Conservation (phyloP, 2,113 vertebrate genomes). For the Sinocyclocheilus rhinocerous region DNA sequence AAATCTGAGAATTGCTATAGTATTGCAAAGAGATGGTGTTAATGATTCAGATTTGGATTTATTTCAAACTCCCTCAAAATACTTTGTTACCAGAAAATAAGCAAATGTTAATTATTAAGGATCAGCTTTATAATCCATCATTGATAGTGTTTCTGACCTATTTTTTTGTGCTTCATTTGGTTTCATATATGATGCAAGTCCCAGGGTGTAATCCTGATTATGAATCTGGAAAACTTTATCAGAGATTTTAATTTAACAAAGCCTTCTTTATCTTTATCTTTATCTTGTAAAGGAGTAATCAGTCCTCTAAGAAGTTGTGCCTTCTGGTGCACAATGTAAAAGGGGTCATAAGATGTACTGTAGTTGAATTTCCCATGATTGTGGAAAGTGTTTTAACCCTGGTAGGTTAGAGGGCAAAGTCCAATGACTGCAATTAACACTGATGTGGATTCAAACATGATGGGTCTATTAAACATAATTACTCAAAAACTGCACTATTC, state of each 20-base stretch:
- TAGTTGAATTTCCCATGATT: conserved; percentile 7
- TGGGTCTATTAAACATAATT: neutral
- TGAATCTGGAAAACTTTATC: neutral
- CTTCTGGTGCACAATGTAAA: conserved; percentile 3
- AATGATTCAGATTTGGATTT: neutral
- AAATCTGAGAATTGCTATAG: neutral
- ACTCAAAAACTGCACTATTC: neutral
- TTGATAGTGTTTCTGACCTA: neutral
- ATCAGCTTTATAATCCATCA: neutral
- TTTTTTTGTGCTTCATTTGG: neutral
- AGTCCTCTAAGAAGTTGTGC: neutral
- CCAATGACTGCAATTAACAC: neutral
- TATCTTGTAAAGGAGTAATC: neutral
- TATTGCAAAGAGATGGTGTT: neutral
- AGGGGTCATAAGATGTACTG: neutral
- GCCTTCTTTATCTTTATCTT: neutral
- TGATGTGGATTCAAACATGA: neutral
- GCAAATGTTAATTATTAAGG: neutral
- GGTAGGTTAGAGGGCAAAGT: neutral
- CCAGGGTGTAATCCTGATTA: neutral
- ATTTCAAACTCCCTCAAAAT: neutral
- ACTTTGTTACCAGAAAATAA: neutral
- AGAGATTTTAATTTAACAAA: neutral
- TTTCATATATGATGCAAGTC: neutral
- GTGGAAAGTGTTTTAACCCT: neutral